These are phyloP conservation scores for Drosophila melanogaster DNA, from an alignment of 1,140 invertebrate species.

Conservation along the genomic window Release_6_plus_ISO1_MT NT_037436.4:9768501-9769000, in stretches of 20 bases:
- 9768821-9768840: not conserved
- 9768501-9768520: conserved; percentile 64
- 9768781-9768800: conserved; percentile 82
- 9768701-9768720: conserved; percentile 78
- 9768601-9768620: conserved; percentile 45
- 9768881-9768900: conserved; percentile 56
- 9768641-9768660: conserved; percentile 27
- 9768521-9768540: conserved; percentile 46
- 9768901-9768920: conserved; percentile 4
- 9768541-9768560: conserved; percentile 76
- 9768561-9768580: conserved; percentile 25
- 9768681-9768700: conserved; percentile 43
- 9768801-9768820: conserved; percentile 63
- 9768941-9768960: conserved; percentile 31
- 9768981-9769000: conserved; percentile 23
- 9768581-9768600: conserved; percentile 4
- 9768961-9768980: conserved; percentile 61
- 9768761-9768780: conserved; percentile 63
- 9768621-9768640: conserved; percentile 33
- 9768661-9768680: conserved; percentile 30
- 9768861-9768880: conserved; percentile 71
- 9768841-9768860: conserved; percentile 1
- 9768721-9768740: conserved; percentile 62
- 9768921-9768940: conserved; percentile 25
- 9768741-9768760: conserved; percentile 63